Evolutionary conservation across 2,113 vertebrate species (phyloP), one percentile per base, ranked within the genome.

Genomic region (Strigops habroptila): DNA sequence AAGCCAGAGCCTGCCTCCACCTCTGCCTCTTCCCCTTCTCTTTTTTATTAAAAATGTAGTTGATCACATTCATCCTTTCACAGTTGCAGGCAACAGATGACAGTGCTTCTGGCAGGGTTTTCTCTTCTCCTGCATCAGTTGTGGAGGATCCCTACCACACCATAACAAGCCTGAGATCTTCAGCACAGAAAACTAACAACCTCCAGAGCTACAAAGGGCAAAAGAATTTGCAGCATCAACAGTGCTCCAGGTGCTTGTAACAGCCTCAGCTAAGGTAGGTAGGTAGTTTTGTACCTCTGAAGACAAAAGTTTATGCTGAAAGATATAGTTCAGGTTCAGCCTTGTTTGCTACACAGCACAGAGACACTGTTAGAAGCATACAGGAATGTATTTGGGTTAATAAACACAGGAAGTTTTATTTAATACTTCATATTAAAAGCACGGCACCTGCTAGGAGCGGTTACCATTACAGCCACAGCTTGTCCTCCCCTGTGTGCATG

Each of bases 381-480:
- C 22, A 75, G 33, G 12, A 83, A 43, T 75, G 22, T 71, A 83
- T 67, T 70, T 90, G 60, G 68, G 60, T 68, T 94, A 86, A 79
- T 70, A 90, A 93, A 88, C 63, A 70, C 24, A 30, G 51, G n/a
- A 93, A 85, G 55, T 64, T 91, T 85, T 44, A 90, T 90, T 94
- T 90, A 93, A 84, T 83, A 93, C 39, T 24, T 53, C 62, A 28
- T 51, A 70, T 88, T 94, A 90, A 90, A 82, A 85, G 71, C 52
- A 85, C 90, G 94, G 83, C 86, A 94, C 82, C 88, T 96, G 79
- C 77, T 78, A 91, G 73, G 44, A 95, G 73, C 44, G 74, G 64
- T 88, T 86, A 37, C 76, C 78, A 90, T 90, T 94, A 86, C 51
- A 85, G 35, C 91, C 88, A 86, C 77, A 95, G 88, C 90, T 94